A percentile compares a stretch with the other conserved stretches of the same genome.
These are phyloP conservation scores for Drosophila setifemur DNA, from an alignment of 1,140 invertebrate genomes.

Conservation along the genomic window DNA sequence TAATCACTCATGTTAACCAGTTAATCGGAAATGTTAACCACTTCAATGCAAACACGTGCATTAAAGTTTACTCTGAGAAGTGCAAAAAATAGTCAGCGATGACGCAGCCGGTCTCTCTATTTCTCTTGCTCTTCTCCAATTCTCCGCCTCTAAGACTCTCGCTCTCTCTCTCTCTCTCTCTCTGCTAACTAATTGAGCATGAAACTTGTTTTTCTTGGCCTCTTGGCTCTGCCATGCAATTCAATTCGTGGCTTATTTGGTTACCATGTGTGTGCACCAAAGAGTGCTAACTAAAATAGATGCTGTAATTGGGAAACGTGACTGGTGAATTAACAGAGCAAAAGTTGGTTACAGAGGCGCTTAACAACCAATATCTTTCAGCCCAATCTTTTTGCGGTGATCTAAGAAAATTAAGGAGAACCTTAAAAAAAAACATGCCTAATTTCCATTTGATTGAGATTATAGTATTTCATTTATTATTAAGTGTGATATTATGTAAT, in stretches of 20 bases:
- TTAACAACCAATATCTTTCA: background rate
- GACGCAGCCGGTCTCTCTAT: slow-evolving; percentile 26
- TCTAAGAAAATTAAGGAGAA: too few species aligned
- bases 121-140: background rate
- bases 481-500: too few species aligned
- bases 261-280: slow-evolving; percentile 20
- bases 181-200: background rate
- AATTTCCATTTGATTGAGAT: too few species aligned
- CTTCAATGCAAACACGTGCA: slow-evolving; percentile 25
- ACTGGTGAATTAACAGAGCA: slow-evolving; percentile 21
- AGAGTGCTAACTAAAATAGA: slow-evolving; percentile 21
- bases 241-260: slow-evolving; percentile 1
- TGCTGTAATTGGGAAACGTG: slow-evolving; percentile 38
- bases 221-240: slow-evolving; percentile 11
- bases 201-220: slow-evolving; percentile 32
- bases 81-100: slow-evolving; percentile 6
- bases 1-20: slow-evolving; percentile 14
- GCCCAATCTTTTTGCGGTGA: too few species aligned
- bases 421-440: too few species aligned
- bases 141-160: too few species aligned
- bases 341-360: slow-evolving; percentile 20
- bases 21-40: slow-evolving; percentile 3
- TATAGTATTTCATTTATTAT: too few species aligned
- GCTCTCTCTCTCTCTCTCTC: background rate
- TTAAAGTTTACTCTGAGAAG: slow-evolving; percentile 15